Conservation (phyloP, 2,113 vertebrate species). For the Lampris incognitus region DNA sequence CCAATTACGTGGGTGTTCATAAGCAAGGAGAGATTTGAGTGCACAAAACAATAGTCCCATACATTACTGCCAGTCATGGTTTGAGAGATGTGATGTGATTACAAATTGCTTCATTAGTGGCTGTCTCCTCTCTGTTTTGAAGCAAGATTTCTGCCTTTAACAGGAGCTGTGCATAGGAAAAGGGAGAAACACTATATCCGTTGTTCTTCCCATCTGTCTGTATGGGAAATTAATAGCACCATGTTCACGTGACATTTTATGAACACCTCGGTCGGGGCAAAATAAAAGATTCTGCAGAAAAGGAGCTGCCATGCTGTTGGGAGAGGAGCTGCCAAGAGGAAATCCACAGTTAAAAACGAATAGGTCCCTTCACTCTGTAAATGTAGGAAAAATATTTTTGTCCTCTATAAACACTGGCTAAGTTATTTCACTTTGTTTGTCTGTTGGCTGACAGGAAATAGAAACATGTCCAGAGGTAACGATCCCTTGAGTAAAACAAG, state of each 20-base stretch:
- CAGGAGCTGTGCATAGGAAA: constrained; percentile 9
- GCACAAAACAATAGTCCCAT: constrained; percentile 43
- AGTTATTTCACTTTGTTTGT: constrained; percentile 47
- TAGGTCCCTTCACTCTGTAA: not conserved
- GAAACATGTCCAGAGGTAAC: constrained; percentile 32
- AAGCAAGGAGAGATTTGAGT: constrained; percentile 17
- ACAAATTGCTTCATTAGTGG: constrained; percentile 60
- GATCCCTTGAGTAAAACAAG: constrained; percentile 31
- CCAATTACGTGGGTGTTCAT: constrained; percentile 3
- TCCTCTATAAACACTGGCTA: constrained; percentile 59
- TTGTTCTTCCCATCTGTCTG: constrained; percentile 9
- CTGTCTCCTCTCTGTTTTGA: constrained; percentile 18
- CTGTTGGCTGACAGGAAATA: constrained; percentile 34
- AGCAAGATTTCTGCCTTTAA: constrained; percentile 15
- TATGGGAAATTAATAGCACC: constrained; percentile 34
- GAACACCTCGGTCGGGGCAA: constrained; percentile 44
- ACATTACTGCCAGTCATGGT: constrained; percentile 54
- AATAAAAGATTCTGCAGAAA: constrained; percentile 65
- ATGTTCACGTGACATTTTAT: constrained; percentile 45
- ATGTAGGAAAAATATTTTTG: not conserved
- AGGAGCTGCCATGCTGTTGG: constrained; percentile 29
- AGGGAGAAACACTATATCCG: not conserved
- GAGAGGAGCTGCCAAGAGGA: constrained; percentile 35
- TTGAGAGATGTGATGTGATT: constrained; percentile 56
- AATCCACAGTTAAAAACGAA: constrained; percentile 57